A percentile compares a stretch with the other conserved stretches of the same genome.
phyloP scores from a whole-genome alignment of 2,797 vertebrate genomes.

The Intellagama lesueurii region DNA sequence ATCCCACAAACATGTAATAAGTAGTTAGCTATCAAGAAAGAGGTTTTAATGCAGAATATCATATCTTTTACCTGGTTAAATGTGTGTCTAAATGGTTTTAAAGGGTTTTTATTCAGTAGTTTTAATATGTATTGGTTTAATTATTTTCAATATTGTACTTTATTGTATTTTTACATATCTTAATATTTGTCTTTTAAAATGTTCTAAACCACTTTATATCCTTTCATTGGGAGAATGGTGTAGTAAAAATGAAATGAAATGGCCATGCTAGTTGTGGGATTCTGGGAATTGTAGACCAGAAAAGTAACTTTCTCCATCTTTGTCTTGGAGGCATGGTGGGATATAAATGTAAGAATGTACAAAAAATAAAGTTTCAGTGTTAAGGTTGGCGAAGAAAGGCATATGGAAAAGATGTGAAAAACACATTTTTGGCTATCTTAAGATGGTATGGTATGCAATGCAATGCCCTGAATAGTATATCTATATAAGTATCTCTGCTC shows the following conservation, averaged over 20 bases:
- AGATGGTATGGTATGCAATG: neutral
- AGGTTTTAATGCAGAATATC: too few species aligned
- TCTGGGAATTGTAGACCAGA: neutral
- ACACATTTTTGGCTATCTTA: neutral
- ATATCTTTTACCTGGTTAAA: too few species aligned
- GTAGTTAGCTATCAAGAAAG: too few species aligned
- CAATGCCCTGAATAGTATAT: neutral
- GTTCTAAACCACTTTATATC: neutral
- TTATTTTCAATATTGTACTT: too few species aligned
- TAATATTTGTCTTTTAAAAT: too few species aligned
- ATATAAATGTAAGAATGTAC: neutral
- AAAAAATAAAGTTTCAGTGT: neutral
- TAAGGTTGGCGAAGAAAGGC: neutral
- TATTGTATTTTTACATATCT: too few species aligned
- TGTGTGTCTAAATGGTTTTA: too few species aligned
- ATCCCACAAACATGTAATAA: too few species aligned
- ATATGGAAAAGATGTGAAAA: neutral
- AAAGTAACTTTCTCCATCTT: neutral
- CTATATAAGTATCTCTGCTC: too few species aligned
- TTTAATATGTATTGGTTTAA: too few species aligned
- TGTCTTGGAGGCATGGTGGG: neutral
- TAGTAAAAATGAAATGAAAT: neutral
- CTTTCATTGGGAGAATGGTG: neutral
- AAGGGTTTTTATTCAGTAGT: too few species aligned
- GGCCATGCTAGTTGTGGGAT: neutral